phyloP scores from a whole-genome alignment of 2,888 invertebrate genomes.

The Sabellastarte sp. region DNA sequence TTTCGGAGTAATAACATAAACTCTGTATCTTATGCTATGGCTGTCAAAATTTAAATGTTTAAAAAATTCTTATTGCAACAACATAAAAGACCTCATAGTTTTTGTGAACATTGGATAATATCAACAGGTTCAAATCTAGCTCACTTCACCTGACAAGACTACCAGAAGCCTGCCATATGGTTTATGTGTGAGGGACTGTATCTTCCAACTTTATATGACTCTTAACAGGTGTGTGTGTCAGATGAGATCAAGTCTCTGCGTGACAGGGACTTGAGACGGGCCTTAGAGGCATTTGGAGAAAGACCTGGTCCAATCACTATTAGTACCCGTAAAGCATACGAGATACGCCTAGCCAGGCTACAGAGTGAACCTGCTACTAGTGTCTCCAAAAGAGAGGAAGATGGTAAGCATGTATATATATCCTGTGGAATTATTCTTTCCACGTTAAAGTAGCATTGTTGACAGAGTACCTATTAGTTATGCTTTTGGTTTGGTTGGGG shows the following conservation, averaged over 20 bases:
- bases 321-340: constrained; percentile 75
- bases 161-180: too few species aligned
- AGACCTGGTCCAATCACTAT: constrained; percentile 78
- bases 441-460: neutral
- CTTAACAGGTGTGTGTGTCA: neutral
- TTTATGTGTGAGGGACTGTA: too few species aligned
- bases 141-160: too few species aligned
- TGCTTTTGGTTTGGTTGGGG: neutral
- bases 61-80: neutral
- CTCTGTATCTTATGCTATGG: too few species aligned
- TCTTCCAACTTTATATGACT: too few species aligned
- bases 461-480: neutral
- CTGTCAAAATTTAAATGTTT: too few species aligned
- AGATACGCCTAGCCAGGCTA: constrained; percentile 69
- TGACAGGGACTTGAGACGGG: constrained; percentile 34
- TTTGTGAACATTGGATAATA: too few species aligned
- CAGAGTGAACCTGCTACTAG: constrained; percentile 31
- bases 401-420: too few species aligned
- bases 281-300: constrained; percentile 65
- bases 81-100: too few species aligned
- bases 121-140: too few species aligned
- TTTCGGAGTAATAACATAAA: too few species aligned
- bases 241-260: constrained; percentile 18
- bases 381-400: neutral
- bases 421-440: too few species aligned